Evolutionary conservation across 2,113 vertebrate genomes (phyloP), one percentile per base, ranked within the genome.

Genomic region (Thymallus thymallus): DNA sequence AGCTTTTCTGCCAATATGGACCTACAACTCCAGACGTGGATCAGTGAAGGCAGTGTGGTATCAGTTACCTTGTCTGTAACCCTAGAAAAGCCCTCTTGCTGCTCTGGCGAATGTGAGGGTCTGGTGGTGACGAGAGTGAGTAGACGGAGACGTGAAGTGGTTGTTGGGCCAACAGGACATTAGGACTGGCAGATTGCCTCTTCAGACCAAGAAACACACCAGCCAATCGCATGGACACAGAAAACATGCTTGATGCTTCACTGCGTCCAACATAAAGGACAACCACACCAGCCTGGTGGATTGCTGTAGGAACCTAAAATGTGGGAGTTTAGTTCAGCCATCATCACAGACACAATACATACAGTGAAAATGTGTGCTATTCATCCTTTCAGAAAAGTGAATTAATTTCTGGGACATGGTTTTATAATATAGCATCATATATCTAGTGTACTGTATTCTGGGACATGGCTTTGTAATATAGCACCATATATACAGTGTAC

Each of bases 141-240:
- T 95, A 96, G 95, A 98, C 93, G 96, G 96, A 91, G 94, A 95
- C 90, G 93, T 92, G 84, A 41, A 95, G 90, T 94, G 93, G 0
- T 94, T 93, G 79, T 94, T 94, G 84, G 93, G 90, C 88, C 94
- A 94, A 87, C 91, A 95, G 87, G 93, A 93, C 88, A 94, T 91
- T 87, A 84, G 92, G 90, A 94, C 23, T 85, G 91, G 93, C 92
- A 96, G 91, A 90, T 92, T 96, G 92, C 92, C 63, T 91, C 90
- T 94, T 91, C 91, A 92, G 81, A 83, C 68, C 26, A 55, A 71
- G 66, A 83, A 73, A 80, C 82, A 81, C 82, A 84, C 84, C 7
- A 20, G 80, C 80, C 32, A 63, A 68, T 82, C 68, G 72, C 71
- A 70, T 46, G 30, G 90, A 89, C 26, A 80, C 69, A 66, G 77